Percentiles rank a stretch among this genome's conserved stretches.
Conservation (phyloP, 2,888 invertebrate species). For the Volucella inflata region DNA sequence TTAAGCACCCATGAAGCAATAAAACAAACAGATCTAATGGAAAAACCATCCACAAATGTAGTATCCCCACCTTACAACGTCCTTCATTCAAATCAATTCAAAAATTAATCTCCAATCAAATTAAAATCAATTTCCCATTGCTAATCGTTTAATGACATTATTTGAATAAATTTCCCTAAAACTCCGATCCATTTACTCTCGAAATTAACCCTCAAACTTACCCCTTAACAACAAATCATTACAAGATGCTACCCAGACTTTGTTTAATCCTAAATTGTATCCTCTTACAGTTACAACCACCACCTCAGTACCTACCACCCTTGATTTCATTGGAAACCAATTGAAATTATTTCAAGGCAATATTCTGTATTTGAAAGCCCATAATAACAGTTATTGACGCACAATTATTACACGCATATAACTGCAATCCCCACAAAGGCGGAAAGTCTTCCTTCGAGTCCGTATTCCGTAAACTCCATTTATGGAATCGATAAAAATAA, state of each 20-base stretch:
- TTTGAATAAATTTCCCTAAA: constrained; percentile 36
- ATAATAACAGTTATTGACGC: constrained; percentile 74
- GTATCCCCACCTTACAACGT: too few species aligned
- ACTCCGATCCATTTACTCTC: background rate
- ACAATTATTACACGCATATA: constrained; percentile 64
- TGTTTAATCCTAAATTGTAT: constrained; percentile 52
- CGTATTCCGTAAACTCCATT: constrained; percentile 70
- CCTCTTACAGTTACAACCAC: background rate
- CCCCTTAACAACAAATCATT: constrained; percentile 38
- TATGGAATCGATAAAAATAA: constrained; percentile 78
- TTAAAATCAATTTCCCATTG: constrained; percentile 24
- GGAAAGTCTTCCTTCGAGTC: constrained; percentile 32
- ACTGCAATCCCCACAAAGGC: background rate
- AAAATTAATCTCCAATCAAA: constrained; percentile 29
- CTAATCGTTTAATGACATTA: constrained; percentile 53
- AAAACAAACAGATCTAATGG: background rate
- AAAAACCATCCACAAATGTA: too few species aligned
- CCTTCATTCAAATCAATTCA: background rate
- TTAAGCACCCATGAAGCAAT: background rate
- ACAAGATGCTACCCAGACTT: constrained; percentile 42
- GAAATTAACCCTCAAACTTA: constrained; percentile 1
- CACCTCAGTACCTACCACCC: background rate
- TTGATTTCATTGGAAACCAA: constrained; percentile 61
- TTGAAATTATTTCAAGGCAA: constrained; percentile 70
- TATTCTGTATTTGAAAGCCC: constrained; percentile 70